A percentile compares a stretch with the other conserved stretches of the same genome.
Conservation (phyloP, 2,797 vertebrate species). For the Eidolon dupreanum region DNA sequence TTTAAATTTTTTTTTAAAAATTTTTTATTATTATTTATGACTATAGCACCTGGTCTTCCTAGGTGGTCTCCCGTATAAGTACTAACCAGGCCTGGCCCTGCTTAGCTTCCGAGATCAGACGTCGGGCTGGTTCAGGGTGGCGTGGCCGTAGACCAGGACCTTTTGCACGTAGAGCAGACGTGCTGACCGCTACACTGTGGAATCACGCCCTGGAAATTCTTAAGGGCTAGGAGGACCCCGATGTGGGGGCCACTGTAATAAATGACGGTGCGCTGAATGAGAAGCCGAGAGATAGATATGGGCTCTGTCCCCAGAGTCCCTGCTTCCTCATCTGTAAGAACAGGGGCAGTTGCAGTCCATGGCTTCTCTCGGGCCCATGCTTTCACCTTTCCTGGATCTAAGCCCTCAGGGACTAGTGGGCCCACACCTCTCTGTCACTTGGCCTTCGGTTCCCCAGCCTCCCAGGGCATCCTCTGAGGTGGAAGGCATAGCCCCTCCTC, state of each 20-base stretch:
- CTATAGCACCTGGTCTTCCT: too few species aligned
- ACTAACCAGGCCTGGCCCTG: too few species aligned
- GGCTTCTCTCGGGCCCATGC: neutral
- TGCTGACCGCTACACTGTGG: too few species aligned
- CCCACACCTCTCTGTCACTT: too few species aligned
- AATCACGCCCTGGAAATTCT: neutral
- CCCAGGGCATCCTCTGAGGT: fast-evolving
- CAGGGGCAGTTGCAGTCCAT: neutral
- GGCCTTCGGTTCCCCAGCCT: neutral
- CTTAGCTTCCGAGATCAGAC: too few species aligned
- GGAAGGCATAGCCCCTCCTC: neutral
- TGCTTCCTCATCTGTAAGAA: neutral
- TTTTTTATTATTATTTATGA: too few species aligned
- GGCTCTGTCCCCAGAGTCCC: neutral
- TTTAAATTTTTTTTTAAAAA: too few species aligned
- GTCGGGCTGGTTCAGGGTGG: too few species aligned
- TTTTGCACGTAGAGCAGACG: too few species aligned
- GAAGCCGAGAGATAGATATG: neutral
- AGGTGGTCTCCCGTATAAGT: too few species aligned
- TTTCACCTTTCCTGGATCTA: neutral
- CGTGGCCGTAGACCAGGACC: too few species aligned
- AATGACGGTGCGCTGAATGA: neutral
- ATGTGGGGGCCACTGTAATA: neutral
- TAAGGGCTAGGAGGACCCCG: neutral
- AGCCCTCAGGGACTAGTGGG: neutral